These are phyloP conservation scores for Leptoteleia sp. DNA, from an alignment of 1,140 invertebrate genomes.

Conservation along the genomic window DNA sequence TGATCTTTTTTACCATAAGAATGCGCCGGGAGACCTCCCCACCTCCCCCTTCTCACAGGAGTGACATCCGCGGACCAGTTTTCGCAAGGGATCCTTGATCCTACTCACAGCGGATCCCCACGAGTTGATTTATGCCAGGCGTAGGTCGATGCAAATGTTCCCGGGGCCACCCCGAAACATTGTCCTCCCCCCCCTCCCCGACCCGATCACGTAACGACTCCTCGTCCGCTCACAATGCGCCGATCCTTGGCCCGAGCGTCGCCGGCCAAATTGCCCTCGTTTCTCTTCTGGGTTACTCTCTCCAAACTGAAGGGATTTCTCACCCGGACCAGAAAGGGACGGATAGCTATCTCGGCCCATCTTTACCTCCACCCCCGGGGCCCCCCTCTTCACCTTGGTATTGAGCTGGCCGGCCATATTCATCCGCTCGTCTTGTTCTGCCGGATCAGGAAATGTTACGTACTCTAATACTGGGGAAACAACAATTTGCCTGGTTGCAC, in stretches of 20 bases:
- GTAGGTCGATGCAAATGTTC: conserved; percentile 70
- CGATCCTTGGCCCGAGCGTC: too few relatives aligned
- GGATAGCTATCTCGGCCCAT: too few relatives aligned
- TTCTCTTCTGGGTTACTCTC: too few relatives aligned
- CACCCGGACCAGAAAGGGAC: too few relatives aligned
- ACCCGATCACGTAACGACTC: too few relatives aligned
- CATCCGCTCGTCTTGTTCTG: conserved; percentile 26
- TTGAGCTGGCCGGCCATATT: conserved; percentile 13
- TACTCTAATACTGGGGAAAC: conserved; percentile 57
- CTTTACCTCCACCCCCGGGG: too few relatives aligned
- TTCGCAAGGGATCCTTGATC: conserved; percentile 66
- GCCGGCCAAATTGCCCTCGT: too few relatives aligned
- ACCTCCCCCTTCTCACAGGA: background rate
- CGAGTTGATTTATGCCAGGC: conserved; percentile 72
- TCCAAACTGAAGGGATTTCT: too few relatives aligned
- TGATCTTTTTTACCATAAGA: conserved; percentile 35
- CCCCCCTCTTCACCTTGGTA: too few relatives aligned
- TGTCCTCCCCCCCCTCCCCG: conserved; percentile 49
- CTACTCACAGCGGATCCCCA: conserved; percentile 43
- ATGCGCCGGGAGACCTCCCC: conserved; percentile 3
- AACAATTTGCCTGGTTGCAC: conserved; percentile 67
- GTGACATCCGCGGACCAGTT: conserved; percentile 67
- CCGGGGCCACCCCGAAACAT: conserved; percentile 62
- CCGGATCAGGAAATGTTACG: conserved; percentile 61
- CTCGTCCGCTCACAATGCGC: too few relatives aligned